Evolutionary conservation across 2,797 vertebrate species (phyloP).

Genomic region (Lithobates pipiens): DNA sequence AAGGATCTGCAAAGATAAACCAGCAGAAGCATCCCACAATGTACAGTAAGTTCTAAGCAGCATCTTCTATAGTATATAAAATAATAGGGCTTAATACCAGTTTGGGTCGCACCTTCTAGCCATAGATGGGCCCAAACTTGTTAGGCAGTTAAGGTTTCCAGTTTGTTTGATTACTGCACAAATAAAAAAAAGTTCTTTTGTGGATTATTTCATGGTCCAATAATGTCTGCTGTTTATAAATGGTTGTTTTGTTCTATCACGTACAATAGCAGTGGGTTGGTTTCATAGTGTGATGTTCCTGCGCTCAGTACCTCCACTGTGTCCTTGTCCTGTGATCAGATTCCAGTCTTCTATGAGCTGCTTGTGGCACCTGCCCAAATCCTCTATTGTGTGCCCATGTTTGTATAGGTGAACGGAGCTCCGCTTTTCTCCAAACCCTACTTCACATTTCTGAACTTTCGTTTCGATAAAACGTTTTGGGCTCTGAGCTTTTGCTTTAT

Average conservation of each 20-base stretch:
- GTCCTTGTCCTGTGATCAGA: background rate
- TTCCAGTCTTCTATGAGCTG: background rate
- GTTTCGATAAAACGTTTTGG: background rate
- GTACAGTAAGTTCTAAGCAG: no score
- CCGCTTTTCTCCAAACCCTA: background rate
- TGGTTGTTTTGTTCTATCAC: background rate
- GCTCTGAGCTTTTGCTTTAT: no score
- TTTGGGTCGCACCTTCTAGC: no score
- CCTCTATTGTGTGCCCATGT: constrained; percentile 27
- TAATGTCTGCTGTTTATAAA: background rate
- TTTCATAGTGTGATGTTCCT: background rate
- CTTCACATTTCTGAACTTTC: background rate
- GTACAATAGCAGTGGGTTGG: background rate
- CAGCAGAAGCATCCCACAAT: no score
- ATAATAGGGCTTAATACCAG: no score
- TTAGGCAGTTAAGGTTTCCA: background rate
- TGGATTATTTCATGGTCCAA: background rate
- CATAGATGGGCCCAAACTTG: no score
- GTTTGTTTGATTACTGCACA: background rate
- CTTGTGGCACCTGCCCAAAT: constrained; percentile 18
- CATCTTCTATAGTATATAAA: no score
- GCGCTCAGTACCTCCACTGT: background rate
- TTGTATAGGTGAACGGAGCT: constrained; percentile 50
- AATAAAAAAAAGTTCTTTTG: background rate
- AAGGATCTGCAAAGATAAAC: no score